phyloP scores from a whole-genome alignment of 2,113 vertebrate species.

The Symphodus melops region DNA sequence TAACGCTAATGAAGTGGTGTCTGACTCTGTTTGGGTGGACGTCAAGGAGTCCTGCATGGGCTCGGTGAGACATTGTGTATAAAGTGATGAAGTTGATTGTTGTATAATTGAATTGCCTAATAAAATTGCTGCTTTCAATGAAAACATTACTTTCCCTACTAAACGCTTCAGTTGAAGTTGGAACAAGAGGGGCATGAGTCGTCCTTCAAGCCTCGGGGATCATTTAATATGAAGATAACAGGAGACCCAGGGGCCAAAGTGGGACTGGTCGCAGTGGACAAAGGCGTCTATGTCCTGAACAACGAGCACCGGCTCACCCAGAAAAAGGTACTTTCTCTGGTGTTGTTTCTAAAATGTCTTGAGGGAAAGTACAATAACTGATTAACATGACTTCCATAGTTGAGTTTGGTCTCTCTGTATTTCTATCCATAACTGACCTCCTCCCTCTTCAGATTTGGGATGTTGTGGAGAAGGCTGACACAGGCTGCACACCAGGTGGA shows the following conservation, averaged over 20 bases:
- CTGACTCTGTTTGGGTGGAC: conserved; percentile 86
- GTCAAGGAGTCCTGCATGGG: conserved; percentile 84
- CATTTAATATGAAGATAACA: conserved; percentile 68
- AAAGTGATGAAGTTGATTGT: too few species aligned
- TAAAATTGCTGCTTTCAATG: too few species aligned
- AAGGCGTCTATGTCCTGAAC: conserved; percentile 83
- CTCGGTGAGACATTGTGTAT: conserved; percentile 60
- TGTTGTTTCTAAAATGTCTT: too few species aligned
- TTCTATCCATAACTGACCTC: background rate
- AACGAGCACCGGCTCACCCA: conserved; percentile 84
- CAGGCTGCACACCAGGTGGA: conserved; percentile 85
- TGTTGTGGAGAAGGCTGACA: conserved; percentile 79
- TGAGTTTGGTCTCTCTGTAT: background rate
- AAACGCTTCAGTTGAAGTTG: conserved; percentile 69
- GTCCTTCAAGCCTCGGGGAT: conserved; percentile 50
- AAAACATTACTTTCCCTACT: background rate
- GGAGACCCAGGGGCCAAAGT: conserved; percentile 81
- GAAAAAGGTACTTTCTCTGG: conserved; percentile 73
- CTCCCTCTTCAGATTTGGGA: conserved; percentile 82
- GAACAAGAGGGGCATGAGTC: background rate
- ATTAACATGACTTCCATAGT: too few species aligned
- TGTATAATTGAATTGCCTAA: too few species aligned
- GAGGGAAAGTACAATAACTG: too few species aligned
- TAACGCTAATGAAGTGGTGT: conserved; percentile 77
- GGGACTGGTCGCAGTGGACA: conserved; percentile 84